phyloP scores from a whole-genome alignment of 2,113 vertebrate genomes.

The Sinocyclocheilus maitianheensis region DNA sequence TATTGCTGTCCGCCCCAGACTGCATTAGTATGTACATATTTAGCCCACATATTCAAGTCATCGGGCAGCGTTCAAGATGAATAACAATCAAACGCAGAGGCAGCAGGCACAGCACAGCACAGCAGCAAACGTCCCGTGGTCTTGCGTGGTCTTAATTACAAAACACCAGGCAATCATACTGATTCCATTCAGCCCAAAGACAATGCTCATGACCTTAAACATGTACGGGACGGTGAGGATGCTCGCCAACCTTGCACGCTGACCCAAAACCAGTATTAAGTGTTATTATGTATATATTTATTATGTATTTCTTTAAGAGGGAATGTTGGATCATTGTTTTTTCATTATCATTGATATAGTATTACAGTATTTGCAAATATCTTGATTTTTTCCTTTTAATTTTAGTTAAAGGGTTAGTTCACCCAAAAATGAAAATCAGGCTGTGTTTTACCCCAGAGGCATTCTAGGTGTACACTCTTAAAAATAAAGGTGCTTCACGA shows the following conservation, averaged over 20 bases:
- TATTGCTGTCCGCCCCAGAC: neutral
- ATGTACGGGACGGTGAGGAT: neutral
- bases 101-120: constrained; percentile 38
- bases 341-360: no score
- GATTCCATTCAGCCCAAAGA: constrained; percentile 82
- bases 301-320: neutral
- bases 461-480: no score
- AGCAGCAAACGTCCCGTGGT: no score
- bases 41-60: constrained; percentile 55
- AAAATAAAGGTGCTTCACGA: no score
- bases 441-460: no score
- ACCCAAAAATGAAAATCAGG: no score
- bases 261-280: neutral
- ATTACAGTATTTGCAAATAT: no score
- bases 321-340: neutral
- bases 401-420: no score
- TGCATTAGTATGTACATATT: constrained; percentile 40
- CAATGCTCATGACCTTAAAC: constrained; percentile 70
- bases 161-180: constrained; percentile 85
- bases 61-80: constrained; percentile 71
- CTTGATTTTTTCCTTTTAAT: no score
- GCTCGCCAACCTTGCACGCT: neutral
- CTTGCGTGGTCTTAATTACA: constrained; percentile 76
- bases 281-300: no score
- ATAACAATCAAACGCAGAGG: constrained; percentile 68